Conservation (phyloP, 2,113 vertebrate genomes). For the Siniperca chuatsi region DNA sequence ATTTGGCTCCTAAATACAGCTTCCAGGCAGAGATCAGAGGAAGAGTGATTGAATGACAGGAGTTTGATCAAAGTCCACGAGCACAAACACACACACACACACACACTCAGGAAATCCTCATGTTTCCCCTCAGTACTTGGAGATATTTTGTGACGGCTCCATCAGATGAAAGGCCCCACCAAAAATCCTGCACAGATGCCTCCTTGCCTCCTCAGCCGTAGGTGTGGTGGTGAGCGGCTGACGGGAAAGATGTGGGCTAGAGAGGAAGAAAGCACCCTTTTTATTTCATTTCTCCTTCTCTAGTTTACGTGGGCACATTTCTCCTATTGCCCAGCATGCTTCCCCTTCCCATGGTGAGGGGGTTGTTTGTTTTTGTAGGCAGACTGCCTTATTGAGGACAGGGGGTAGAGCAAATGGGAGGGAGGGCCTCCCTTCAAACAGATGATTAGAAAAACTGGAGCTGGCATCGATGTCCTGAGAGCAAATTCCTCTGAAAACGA, state of each 20-base stretch:
- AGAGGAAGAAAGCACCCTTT: constrained; percentile 16
- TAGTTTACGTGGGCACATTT: constrained; percentile 30
- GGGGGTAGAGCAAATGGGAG: constrained; percentile 29
- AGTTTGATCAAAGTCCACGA: constrained; percentile 63
- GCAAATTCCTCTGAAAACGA: constrained; percentile 44
- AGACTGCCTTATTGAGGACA: constrained; percentile 63
- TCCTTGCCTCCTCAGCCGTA: constrained; percentile 33
- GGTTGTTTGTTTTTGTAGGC: constrained; percentile 66
- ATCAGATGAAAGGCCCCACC: constrained; percentile 58
- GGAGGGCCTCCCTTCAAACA: constrained; percentile 53
- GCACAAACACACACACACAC: constrained; percentile 37
- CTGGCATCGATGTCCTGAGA: constrained; percentile 40
- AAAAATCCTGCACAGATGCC: constrained; percentile 45
- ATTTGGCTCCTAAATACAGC: constrained; percentile 53
- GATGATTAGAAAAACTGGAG: constrained; percentile 62
- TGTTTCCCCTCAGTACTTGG: constrained; percentile 37
- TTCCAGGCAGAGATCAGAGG: constrained; percentile 64
- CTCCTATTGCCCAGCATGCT: constrained; percentile 51
- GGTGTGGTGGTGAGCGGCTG: constrained; percentile 20
- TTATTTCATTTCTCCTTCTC: constrained; percentile 47
- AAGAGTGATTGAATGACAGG: constrained; percentile 64
- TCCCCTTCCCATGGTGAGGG: constrained; percentile 35
- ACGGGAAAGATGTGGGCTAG: constrained; percentile 25
- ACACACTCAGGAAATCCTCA: constrained; percentile 41
- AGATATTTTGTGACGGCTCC: constrained; percentile 52